A percentile compares a stretch with the other conserved stretches of the same genome.
These are phyloP conservation scores for Melanophora roralis DNA, from an alignment of 2,888 invertebrate genomes.

Conservation along the genomic window DNA sequence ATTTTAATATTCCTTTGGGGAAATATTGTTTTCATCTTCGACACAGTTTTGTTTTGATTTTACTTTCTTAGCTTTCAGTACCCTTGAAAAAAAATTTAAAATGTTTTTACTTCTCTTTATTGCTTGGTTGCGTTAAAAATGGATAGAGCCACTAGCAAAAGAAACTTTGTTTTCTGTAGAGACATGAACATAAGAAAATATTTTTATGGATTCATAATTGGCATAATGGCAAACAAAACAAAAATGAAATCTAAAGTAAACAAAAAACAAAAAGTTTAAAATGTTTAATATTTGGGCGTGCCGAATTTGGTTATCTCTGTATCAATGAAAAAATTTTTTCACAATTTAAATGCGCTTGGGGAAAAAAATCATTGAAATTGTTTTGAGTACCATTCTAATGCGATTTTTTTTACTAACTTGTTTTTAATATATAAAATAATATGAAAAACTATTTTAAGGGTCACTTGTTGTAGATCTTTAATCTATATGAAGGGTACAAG, in stretches of 20 bases:
- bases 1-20: constrained; percentile 39
- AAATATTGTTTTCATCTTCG: constrained; percentile 38
- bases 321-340: too few species aligned
- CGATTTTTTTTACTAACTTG: too few species aligned
- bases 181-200: not conserved
- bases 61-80: not conserved
- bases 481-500: too few species aligned
- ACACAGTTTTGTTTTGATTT: not conserved
- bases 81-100: constrained; percentile 16
- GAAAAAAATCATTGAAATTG: too few species aligned
- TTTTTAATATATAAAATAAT: too few species aligned
- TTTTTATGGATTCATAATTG: constrained; percentile 52
- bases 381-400: too few species aligned
- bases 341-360: too few species aligned
- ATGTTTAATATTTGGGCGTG: too few species aligned
- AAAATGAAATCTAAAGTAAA: constrained; percentile 24
- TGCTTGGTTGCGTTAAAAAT: constrained; percentile 3
- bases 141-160: not conserved
- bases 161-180: not conserved
- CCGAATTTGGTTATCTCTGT: too few species aligned
- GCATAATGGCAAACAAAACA: constrained; percentile 12
- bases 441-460: too few species aligned
- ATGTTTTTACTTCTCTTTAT: constrained; percentile 1
- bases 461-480: too few species aligned
- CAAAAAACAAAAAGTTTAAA: constrained; percentile 8